Conservation (phyloP, 1,140 invertebrate species). For the Diploscapter pachys region DNA sequence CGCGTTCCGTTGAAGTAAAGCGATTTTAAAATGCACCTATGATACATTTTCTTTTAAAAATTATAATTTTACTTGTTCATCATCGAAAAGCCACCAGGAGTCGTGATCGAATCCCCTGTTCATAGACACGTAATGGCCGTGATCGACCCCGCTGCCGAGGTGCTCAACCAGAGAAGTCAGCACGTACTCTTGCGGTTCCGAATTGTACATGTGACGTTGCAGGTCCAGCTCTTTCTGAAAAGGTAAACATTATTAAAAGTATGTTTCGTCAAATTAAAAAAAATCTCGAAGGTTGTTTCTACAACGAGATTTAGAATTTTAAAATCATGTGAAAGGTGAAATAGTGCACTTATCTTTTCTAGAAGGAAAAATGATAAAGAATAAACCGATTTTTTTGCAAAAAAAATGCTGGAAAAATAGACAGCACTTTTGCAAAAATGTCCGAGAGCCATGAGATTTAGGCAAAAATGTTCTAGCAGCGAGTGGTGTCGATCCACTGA, state of each 20-base stretch:
- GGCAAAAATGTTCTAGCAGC: slow-evolving; percentile 69
- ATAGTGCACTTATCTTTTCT: too few relatives aligned
- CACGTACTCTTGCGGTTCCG: not conserved
- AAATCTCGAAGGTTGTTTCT: too few relatives aligned
- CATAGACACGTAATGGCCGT: slow-evolving; percentile 28
- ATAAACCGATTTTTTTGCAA: not conserved
- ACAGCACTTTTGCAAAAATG: not conserved
- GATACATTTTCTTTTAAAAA: too few relatives aligned
- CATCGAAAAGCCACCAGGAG: slow-evolving; percentile 28
- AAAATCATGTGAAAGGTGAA: too few relatives aligned
- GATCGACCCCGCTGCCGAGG: slow-evolving; percentile 23
- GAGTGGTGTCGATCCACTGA: slow-evolving; percentile 92
- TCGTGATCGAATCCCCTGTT: slow-evolving; percentile 27
- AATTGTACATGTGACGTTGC: not conserved
- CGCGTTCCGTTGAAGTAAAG: too few relatives aligned
- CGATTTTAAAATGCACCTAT: too few relatives aligned
- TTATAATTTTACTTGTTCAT: slow-evolving; percentile 5
- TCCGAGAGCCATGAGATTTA: not conserved
- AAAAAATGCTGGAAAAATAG: too few relatives aligned
- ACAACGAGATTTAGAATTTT: too few relatives aligned
- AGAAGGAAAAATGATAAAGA: too few relatives aligned
- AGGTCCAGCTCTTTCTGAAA: slow-evolving; percentile 30
- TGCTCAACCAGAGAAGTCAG: slow-evolving; percentile 29
- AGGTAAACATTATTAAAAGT: not conserved
- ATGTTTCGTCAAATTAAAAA: not conserved